Percentiles rank a stretch among this genome's conserved stretches.
These are phyloP conservation scores for Chaetodon auriga DNA, from an alignment of 2,113 vertebrate species.

Conservation along the genomic window DNA sequence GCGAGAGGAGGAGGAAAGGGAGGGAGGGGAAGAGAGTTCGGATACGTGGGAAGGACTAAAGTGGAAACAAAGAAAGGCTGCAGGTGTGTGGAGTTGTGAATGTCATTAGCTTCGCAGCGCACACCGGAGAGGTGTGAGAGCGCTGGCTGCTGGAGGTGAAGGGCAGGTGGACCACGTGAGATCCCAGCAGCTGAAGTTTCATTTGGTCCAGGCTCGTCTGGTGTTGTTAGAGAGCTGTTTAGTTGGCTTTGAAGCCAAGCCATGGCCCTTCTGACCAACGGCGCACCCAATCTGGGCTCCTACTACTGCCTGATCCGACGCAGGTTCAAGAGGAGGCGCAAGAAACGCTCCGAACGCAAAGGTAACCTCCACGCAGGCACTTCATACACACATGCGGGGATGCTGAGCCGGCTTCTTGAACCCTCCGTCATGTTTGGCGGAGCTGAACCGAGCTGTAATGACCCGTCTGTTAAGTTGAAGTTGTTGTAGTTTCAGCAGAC, in stretches of 20 bases:
- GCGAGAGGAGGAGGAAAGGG: slow-evolving; percentile 30
- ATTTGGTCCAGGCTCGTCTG: background rate
- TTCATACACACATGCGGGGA: background rate
- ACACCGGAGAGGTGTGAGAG: background rate
- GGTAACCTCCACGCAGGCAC: slow-evolving; percentile 80
- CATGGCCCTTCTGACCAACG: slow-evolving; percentile 80
- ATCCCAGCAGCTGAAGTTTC: slow-evolving; percentile 21
- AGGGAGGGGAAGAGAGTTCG: slow-evolving; percentile 52
- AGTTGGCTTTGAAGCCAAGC: slow-evolving; percentile 3
- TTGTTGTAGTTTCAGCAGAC: slow-evolving; percentile 2
- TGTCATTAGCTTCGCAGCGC: slow-evolving; percentile 7
- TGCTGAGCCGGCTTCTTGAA: slow-evolving; percentile 16
- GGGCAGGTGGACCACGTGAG: slow-evolving; percentile 40
- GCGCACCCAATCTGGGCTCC: slow-evolving; percentile 71
- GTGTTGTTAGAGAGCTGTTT: background rate
- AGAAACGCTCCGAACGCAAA: slow-evolving; percentile 86
- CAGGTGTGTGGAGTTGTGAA: slow-evolving; percentile 71
- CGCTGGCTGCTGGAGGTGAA: background rate
- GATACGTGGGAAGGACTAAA: slow-evolving; percentile 50
- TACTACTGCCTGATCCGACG: slow-evolving; percentile 76
- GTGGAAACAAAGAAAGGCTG: slow-evolving; percentile 71
- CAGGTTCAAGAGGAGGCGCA: slow-evolving; percentile 86
- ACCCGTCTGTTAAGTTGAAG: background rate
- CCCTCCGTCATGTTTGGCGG: background rate
- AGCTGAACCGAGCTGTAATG: background rate